Base-by-base conservation (phyloP, 2,113 vertebrate genomes). In the Hyperopisus bebe region DNA sequence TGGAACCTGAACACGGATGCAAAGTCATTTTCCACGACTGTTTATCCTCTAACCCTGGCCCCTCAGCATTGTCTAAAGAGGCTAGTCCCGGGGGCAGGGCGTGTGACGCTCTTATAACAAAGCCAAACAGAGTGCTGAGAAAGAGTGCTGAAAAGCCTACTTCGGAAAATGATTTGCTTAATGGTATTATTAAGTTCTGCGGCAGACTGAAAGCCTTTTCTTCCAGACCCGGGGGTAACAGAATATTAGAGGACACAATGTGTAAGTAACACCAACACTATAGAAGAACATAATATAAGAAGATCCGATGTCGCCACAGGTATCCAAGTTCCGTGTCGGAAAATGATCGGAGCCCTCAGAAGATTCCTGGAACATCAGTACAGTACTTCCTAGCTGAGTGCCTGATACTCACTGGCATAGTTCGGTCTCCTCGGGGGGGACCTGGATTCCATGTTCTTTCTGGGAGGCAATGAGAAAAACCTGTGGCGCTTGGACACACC, bases 391-490 rank as follows among this genome's bases (percentile, higher is more conserved):
- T 39, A 89, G 66, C 0, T 27, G 48, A 86, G 46, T 9, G 83
- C 5, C 39, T 19, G 39, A 51, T 35, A 77, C 74, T 91, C 88
- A 96, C 96, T 94, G 90, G 89, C 9, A 0, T 58, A 51, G 35
- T 70, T 92, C 7, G 0, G 53, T 80, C 92, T 94, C 8, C 2
- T 19, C 7, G 91, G 88, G 48, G 91, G 90, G 70, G 94, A 92
- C 27, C 86, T 91, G 3, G 93, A 93, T 48, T 94, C 93, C 70
- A 95, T 89, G 89, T 88, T 94, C 88, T 94, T 90, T 62, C 94
- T 95, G 90, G 92, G 80, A 89, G 96, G 96, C 89, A 96, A 93
- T 35, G 96, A 96, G 89, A 95, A 95, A 88, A 94, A 96, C 88
- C 95, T 96, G 0, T 94, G 94, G 7, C 93, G 92, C 91, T 62